Conservation (phyloP, 2,888 invertebrate species). For the Andrena flavipes region DNA sequence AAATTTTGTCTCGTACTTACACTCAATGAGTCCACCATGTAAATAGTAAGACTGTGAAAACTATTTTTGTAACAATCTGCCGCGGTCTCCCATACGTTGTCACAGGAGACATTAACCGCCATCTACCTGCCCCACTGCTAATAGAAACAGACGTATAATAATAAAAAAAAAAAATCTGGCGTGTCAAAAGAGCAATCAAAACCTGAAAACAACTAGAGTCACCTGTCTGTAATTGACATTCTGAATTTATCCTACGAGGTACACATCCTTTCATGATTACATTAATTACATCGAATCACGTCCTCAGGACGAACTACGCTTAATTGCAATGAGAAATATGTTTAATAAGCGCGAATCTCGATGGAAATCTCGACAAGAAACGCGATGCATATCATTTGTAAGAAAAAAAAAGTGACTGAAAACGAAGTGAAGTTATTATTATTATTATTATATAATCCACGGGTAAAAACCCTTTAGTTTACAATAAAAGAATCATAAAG, state of each 20-base stretch:
- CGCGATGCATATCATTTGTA: background rate
- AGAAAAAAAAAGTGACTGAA: background rate
- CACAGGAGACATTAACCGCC: no score
- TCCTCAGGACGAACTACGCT: background rate
- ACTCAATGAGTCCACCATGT: no score
- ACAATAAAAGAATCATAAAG: background rate
- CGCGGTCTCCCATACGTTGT: no score
- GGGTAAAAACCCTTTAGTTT: no score
- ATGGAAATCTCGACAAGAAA: background rate
- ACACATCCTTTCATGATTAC: background rate
- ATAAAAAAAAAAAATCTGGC: background rate
- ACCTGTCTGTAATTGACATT: no score
- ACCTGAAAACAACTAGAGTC: no score
- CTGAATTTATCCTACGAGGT: background rate
- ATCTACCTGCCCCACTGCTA: no score
- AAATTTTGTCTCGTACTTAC: no score
- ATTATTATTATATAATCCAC: no score
- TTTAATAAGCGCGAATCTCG: background rate
- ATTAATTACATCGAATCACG: slow-evolving; percentile 9
- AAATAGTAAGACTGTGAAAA: no score
- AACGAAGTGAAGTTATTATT: background rate
- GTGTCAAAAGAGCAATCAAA: background rate
- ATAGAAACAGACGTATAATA: background rate
- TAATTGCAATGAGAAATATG: slow-evolving; percentile 18
- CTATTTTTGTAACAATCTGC: no score